These are phyloP conservation scores for Apamea sordens DNA, from an alignment of 2,888 invertebrate genomes.

Conservation along the genomic window DNA sequence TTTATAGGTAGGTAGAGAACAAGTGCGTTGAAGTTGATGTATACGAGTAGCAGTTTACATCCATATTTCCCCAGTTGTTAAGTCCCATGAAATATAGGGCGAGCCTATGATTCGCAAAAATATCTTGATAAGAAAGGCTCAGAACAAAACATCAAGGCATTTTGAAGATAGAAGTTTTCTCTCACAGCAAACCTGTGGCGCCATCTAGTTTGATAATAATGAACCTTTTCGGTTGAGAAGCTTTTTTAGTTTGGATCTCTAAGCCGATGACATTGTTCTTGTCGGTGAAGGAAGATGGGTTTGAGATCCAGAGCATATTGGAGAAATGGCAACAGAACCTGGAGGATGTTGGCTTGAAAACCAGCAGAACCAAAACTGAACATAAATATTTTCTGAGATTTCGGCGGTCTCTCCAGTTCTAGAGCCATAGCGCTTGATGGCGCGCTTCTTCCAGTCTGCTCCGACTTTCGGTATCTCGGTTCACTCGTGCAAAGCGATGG, in stretches of 20 bases:
- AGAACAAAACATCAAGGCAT: not conserved
- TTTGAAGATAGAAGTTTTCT: not conserved
- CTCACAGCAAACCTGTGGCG: constrained; percentile 13
- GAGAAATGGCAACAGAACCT: too few species aligned
- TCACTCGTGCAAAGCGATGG: too few species aligned
- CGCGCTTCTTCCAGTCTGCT: too few species aligned
- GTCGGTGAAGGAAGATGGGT: too few species aligned
- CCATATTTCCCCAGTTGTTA: not conserved
- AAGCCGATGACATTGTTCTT: too few species aligned
- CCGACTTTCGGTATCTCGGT: too few species aligned
- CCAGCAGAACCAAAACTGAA: too few species aligned
- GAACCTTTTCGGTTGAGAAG: not conserved
- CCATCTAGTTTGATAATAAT: constrained; percentile 31
- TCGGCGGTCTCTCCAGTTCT: too few species aligned
- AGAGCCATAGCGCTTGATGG: too few species aligned
- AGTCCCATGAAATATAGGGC: not conserved
- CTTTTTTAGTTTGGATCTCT: not conserved
- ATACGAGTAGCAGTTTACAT: not conserved
- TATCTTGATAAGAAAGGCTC: not conserved
- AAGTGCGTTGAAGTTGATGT: not conserved
- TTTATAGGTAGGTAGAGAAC: not conserved
- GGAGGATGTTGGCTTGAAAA: too few species aligned
- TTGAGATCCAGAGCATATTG: too few species aligned
- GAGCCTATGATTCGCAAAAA: not conserved
- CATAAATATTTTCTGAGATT: too few species aligned